A percentile compares a stretch with the other conserved stretches of the same genome.
Evolutionary conservation across 2,797 vertebrate species (phyloP).

Genomic region (Hapalemur alaotrensis): DNA sequence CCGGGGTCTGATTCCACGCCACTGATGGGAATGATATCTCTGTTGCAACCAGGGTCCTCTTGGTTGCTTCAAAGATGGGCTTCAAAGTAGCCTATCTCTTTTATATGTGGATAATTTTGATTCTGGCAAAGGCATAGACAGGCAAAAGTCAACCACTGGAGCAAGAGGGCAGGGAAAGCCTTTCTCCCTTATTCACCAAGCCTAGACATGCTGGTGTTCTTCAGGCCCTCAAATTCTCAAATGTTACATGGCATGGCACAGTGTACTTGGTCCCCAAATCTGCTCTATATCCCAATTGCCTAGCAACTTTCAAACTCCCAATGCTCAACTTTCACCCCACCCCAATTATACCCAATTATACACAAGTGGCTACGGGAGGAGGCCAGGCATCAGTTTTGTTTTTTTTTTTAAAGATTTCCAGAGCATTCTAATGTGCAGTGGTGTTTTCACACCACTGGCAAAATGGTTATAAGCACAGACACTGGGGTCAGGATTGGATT

Average conservation of each 20-base stretch:
- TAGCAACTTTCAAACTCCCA: background rate
- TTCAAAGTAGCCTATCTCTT: background rate
- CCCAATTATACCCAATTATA: background rate
- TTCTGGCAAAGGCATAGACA: background rate
- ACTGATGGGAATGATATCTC: background rate
- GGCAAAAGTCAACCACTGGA: background rate
- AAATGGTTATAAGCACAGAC: background rate
- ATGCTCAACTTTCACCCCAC: background rate
- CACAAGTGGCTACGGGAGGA: background rate
- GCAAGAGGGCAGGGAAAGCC: background rate
- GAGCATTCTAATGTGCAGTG: background rate
- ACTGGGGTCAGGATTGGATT: background rate
- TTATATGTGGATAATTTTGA: background rate
- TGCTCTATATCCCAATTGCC: background rate
- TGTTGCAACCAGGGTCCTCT: background rate
- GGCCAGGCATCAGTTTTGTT: background rate
- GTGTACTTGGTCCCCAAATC: background rate
- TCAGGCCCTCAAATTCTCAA: background rate
- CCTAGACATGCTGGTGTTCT: background rate
- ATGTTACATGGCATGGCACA: background rate
- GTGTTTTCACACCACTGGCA: background rate
- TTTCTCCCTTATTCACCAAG: background rate
- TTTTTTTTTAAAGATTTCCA: background rate
- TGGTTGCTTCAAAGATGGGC: background rate
- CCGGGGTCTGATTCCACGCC: background rate